Base-by-base conservation (phyloP, 2,888 invertebrate species). In the Hylaea fasciaria region DNA sequence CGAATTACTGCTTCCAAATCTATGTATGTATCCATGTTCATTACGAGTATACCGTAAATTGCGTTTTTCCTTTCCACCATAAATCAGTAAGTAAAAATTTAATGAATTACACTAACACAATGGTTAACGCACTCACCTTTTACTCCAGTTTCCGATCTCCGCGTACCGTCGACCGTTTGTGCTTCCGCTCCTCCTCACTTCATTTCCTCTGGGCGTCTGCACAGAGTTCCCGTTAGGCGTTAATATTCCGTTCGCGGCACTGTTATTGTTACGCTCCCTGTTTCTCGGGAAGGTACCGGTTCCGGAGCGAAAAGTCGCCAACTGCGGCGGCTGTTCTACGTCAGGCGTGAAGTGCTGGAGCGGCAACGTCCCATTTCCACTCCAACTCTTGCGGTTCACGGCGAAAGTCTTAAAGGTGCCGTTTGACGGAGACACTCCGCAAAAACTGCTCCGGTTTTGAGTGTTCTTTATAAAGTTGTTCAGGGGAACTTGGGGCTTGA, bases 91-190 rank as follows among this genome's bases (percentile, higher is more conserved):
- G 53, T 63, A 57, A 65, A 64, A 65, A 68, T 65, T 61, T 64
- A 66, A 69, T 64, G 68, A 71, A 70, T 61, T 72, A 71, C 69
- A 65, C 68, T 49, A 64, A 67, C 69, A 68, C 69, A 71, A 70
- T 64, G 58, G 66, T 65, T 66, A 63, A 66, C 63, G 73, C 58
- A 84, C 91, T 88, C 73, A 92, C 92, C 92, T 92, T 86, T 92
- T 92, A 82, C 85, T 92, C 93, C 93, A 93, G 87, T 93, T 92
- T 82, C 93, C 93, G 80, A 93, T 93, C 85, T 93, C 93, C 52
- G 93, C 93, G 83, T 93, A 93, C 66, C 93, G 91, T 67, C 93
- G 88, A 75, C 93, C 93, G 84, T 91, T 91, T 66, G 87, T 78
- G 74, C 89, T 88, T 84, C 89, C 91, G 86, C 86, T 89, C 80